phyloP scores from a whole-genome alignment of 1,140 invertebrate genomes.

The Nephotettix cincticeps region DNA sequence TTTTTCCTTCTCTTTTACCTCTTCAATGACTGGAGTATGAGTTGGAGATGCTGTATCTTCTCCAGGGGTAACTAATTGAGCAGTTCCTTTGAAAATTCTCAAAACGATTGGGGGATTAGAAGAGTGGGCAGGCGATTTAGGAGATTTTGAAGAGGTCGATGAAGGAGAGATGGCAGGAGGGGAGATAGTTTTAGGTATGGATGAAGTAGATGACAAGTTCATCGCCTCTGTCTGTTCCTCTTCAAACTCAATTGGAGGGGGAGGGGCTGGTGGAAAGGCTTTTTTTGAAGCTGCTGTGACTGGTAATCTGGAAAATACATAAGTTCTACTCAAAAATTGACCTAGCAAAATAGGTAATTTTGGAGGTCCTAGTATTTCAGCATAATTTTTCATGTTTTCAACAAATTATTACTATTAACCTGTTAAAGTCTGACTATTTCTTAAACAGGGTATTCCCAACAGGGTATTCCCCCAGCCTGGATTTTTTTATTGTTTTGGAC shows the following conservation, averaged over 20 bases:
- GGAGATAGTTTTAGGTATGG: constrained; percentile 22
- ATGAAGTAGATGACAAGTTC: constrained; percentile 41
- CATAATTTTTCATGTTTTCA: no score
- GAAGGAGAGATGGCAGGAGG: constrained; percentile 36
- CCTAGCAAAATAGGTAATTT: constrained; percentile 7
- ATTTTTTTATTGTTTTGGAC: no score
- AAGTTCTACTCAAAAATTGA: neutral
- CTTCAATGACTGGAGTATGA: constrained; percentile 44
- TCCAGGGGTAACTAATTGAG: constrained; percentile 42
- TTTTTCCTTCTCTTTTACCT: no score
- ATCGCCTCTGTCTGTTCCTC: constrained; percentile 44
- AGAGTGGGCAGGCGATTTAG: constrained; percentile 50
- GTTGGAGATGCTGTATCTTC: constrained; percentile 49
- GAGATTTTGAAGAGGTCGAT: constrained; percentile 35
- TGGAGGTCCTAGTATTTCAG: no score
- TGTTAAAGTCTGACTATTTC: no score
- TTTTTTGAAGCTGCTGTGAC: constrained; percentile 33
- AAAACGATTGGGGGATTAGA: constrained; percentile 65
- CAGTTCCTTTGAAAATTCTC: constrained; percentile 64
- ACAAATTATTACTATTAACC: no score
- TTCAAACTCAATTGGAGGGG: constrained; percentile 29
- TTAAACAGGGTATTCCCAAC: no score
- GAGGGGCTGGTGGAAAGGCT: constrained; percentile 2
- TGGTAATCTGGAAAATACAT: constrained; percentile 21
- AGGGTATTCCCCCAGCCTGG: no score